A percentile compares a stretch with the other conserved stretches of the same genome.
phyloP scores from a whole-genome alignment of 2,113 vertebrate species.

The Microcebus murinus region DNA sequence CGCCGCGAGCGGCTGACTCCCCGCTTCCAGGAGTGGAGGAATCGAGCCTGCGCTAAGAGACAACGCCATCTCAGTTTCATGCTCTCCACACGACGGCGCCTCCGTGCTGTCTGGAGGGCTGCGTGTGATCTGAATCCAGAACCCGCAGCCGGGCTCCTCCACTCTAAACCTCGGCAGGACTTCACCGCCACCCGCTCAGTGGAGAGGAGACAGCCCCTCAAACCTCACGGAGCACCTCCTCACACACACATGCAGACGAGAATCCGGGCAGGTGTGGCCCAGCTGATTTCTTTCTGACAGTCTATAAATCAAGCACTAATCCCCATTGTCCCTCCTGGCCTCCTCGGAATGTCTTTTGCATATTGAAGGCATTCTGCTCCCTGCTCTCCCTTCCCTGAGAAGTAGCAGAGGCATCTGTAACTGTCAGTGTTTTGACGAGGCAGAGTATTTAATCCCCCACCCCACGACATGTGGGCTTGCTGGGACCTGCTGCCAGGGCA shows the following conservation, averaged over 20 bases:
- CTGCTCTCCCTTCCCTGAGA: slow-evolving; percentile 44
- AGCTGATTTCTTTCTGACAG: slow-evolving; percentile 43
- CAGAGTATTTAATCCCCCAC: slow-evolving; percentile 69
- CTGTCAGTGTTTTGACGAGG: slow-evolving; percentile 65
- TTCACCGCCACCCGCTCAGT: background rate
- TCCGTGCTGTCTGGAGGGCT: background rate
- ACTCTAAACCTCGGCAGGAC: background rate
- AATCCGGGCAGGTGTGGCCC: background rate
- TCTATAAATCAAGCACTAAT: slow-evolving; percentile 73
- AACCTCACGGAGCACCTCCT: background rate
- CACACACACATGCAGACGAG: accelerated
- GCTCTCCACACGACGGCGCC: background rate
- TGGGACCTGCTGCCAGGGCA: background rate
- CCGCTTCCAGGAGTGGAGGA: accelerated
- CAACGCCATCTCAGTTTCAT: background rate
- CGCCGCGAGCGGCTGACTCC: background rate
- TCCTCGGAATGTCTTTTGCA: slow-evolving; percentile 66
- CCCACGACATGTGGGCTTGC: background rate
- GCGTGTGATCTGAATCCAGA: background rate
- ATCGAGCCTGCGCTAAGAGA: background rate
- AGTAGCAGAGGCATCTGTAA: slow-evolving; percentile 54
- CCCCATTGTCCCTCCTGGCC: slow-evolving; percentile 21
- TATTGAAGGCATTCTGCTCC: slow-evolving; percentile 76
- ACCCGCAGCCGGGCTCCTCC: background rate
- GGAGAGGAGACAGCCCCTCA: background rate